A percentile compares a stretch with the other conserved stretches of the same genome.
These are phyloP conservation scores for Sorex maritimensis DNA, from an alignment of 2,797 vertebrate genomes.

Conservation along the genomic window DNA sequence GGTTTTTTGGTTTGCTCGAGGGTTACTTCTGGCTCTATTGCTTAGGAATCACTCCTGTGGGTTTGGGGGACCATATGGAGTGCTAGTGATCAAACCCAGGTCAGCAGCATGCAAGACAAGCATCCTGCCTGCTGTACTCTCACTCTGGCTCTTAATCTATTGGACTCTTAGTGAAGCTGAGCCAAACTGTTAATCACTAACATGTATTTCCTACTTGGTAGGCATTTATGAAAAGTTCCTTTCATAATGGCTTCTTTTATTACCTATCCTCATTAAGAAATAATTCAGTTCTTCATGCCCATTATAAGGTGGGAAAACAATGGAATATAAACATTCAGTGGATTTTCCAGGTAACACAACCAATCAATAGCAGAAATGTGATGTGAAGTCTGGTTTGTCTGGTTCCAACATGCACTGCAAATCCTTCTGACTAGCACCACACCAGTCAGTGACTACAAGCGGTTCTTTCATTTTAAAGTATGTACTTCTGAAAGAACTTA, in stretches of 20 bases:
- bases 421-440: background rate
- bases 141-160: background rate
- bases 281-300: background rate
- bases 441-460: background rate
- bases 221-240: background rate
- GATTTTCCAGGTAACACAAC: background rate
- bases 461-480: background rate
- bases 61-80: too few species aligned
- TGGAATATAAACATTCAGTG: constrained; percentile 10
- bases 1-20: too few species aligned
- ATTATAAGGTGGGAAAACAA: constrained; percentile 33
- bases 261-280: background rate
- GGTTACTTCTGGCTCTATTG: too few species aligned
- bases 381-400: constrained; percentile 3
- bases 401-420: background rate
- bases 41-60: too few species aligned
- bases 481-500: constrained; percentile 16
- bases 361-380: constrained; percentile 30
- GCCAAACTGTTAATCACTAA: constrained; percentile 1
- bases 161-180: constrained; percentile 33
- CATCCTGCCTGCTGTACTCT: background rate
- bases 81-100: too few species aligned
- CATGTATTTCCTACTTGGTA: background rate
- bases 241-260: background rate
- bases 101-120: too few species aligned